A percentile compares a stretch with the other conserved stretches of the same genome.
Evolutionary conservation across 2,113 vertebrate genomes (phyloP).

Genomic region (Accipiter virgatus): DNA sequence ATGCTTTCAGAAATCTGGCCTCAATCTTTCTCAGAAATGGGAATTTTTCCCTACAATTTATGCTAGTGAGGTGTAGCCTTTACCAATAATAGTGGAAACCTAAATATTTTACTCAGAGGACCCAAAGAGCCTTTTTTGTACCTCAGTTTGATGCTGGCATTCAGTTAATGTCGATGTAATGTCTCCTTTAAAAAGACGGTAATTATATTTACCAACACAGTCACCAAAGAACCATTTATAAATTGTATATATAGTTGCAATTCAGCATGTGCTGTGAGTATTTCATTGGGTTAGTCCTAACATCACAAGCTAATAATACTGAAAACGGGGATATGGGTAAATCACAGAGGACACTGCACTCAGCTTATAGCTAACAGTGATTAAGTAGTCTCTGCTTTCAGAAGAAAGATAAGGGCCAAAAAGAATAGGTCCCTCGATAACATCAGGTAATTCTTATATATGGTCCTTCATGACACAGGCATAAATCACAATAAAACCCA

Average conservation of each 20-base stretch:
- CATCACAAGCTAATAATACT: conserved; percentile 44
- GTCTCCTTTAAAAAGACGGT: conserved; percentile 12
- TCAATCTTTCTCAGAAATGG: neutral
- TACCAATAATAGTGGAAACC: neutral
- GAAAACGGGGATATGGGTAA: conserved; percentile 3
- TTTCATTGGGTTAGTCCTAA: conserved; percentile 33
- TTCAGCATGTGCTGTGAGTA: neutral
- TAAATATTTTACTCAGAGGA: neutral
- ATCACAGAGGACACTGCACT: neutral
- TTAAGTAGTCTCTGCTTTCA: conserved; percentile 57
- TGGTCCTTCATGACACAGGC: neutral
- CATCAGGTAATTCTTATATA: conserved; percentile 65
- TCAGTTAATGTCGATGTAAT: conserved; percentile 6
- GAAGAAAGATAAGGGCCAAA: conserved; percentile 44
- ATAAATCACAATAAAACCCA: conserved; percentile 64
- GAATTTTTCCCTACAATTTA: neutral
- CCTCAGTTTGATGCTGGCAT: neutral
- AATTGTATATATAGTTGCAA: neutral
- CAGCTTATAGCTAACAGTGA: conserved; percentile 35
- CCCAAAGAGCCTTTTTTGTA: neutral
- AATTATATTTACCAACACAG: conserved; percentile 26
- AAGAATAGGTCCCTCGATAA: conserved; percentile 53
- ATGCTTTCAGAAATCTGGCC: neutral
- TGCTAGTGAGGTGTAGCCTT: neutral
- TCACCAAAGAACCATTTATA: conserved; percentile 23